A percentile compares a stretch with the other conserved stretches of the same genome.
Conservation (phyloP, 2,888 invertebrate genomes). For the Cheilosia variabilis region DNA sequence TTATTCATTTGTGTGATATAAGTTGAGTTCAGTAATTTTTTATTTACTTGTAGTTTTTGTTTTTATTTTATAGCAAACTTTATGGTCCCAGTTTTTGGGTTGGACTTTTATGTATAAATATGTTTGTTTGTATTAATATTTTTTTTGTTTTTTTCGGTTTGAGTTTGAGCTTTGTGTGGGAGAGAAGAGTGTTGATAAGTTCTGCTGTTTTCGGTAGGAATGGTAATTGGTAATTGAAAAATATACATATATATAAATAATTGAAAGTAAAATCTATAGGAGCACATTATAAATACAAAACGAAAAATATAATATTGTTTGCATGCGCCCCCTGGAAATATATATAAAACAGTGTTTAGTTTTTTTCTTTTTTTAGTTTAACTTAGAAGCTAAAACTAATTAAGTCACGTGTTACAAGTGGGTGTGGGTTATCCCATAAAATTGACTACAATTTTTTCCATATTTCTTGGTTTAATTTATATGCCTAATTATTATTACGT, state of each 20-base stretch:
- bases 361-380: slow-evolving; percentile 13
- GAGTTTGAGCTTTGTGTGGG: slow-evolving; percentile 31
- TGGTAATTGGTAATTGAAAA: slow-evolving; percentile 30
- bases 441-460: slow-evolving; percentile 65
- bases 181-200: slow-evolving; percentile 47
- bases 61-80: slow-evolving; percentile 55
- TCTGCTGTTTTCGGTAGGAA: slow-evolving; percentile 67
- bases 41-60: slow-evolving; percentile 25
- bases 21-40: slow-evolving; percentile 61
- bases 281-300: slow-evolving; percentile 26
- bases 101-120: slow-evolving; percentile 63
- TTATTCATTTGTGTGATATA: slow-evolving; percentile 52
- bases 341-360: slow-evolving; percentile 14
- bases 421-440: slow-evolving; percentile 66
- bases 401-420: slow-evolving; percentile 74
- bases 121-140: slow-evolving; percentile 11
- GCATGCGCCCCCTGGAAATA: slow-evolving; percentile 27
- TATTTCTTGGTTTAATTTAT: slow-evolving; percentile 28
- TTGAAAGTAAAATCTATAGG: slow-evolving; percentile 3
- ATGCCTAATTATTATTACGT: slow-evolving; percentile 57
- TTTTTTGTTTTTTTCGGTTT: slow-evolving; percentile 12
- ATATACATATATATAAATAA: slow-evolving; percentile 15
- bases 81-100: slow-evolving; percentile 75
- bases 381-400: slow-evolving; percentile 62
- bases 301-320: slow-evolving; percentile 1